Base-by-base conservation (phyloP, 2,888 invertebrate genomes). In the Capitulum mitella region DNA sequence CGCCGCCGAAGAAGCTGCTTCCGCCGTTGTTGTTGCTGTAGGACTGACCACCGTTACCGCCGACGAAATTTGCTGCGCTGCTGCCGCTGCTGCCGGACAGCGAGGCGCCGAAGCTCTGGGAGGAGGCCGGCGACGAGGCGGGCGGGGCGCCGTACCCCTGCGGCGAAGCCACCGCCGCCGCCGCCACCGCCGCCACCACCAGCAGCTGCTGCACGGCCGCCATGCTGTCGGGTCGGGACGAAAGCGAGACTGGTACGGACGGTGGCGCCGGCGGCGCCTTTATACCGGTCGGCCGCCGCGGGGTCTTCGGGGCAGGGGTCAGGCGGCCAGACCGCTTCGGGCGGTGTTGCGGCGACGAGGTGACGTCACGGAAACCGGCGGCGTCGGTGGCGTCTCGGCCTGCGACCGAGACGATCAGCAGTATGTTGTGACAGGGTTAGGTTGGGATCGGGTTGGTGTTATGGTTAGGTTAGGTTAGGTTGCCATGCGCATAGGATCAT, bases 181-280 rank as follows among this genome's bases (percentile, higher is more conserved):
- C 58, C 58, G 29, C 58, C 58, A 29, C 58, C 6, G 58, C 58
- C 58, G 58, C 58, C 58, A n/a, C 58, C n/a, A 58, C n/a, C 58
- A 58, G 6, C n/a, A 58, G 58, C 29, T n/a, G 58, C 8, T 12
- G 8, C n/a, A 26, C 26, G 12, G n/a, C 58, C 10, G 58, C 8
- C 58, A 58, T 58, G 10, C 8, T 29, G n/a, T 12, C 10, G 29
- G 29, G n/a, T 58, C n/a, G n/a, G 29, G 8, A 12, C 10, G 58
- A 58, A 29, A n/a, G n/a, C n/a, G n/a, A 58, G 29, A 26, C n/a
- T 10, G n/a, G n/a, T 29, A 8, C 58, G 1, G 58, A 58, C n/a
- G 10, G 58, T 8, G 6, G 58, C n/a, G 12, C 10, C 10, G 29
- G 2, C 29, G 58, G 29, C 58, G 29, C 58, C 58, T 58, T 58